These are phyloP conservation scores for Scotopteryx bipunctaria DNA, from an alignment of 2,888 invertebrate genomes.

Conservation along the genomic window DNA sequence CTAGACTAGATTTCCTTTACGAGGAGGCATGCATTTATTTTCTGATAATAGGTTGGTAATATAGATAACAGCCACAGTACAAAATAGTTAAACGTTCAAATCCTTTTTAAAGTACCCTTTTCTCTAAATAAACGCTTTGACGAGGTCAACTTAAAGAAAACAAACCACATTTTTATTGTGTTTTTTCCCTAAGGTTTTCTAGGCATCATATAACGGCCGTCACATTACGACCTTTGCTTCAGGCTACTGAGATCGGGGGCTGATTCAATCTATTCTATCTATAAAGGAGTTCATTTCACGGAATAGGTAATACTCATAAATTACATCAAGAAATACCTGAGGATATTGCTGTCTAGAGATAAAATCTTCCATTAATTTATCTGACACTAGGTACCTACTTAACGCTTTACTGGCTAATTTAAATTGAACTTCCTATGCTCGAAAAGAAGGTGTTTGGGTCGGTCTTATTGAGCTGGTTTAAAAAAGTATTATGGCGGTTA, in stretches of 20 bases:
- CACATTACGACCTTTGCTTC: not conserved
- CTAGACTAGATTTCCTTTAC: no score
- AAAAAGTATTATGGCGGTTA: conserved; percentile 36
- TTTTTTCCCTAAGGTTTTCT: no score
- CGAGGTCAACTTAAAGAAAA: no score
- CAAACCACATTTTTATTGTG: no score
- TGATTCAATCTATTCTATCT: not conserved
- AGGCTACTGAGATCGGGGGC: not conserved
- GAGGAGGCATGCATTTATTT: no score
- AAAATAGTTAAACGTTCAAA: no score
- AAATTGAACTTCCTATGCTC: conserved; percentile 15
- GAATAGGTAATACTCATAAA: conserved; percentile 27
- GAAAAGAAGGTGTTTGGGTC: no score
- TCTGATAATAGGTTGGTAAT: no score
- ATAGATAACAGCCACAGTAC: no score
- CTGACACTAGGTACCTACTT: conserved; percentile 38
- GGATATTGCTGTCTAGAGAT: conserved; percentile 35
- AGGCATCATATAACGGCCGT: no score
- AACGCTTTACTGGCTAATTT: conserved; percentile 26
- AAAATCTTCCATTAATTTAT: conserved; percentile 46
- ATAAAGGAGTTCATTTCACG: conserved; percentile 6
- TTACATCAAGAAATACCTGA: conserved; percentile 30
- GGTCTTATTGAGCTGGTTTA: conserved; percentile 13
- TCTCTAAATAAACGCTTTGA: no score
- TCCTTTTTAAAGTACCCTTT: no score